phyloP scores from a whole-genome alignment of 2,113 vertebrate species.

The Anolis carolinensis region DNA sequence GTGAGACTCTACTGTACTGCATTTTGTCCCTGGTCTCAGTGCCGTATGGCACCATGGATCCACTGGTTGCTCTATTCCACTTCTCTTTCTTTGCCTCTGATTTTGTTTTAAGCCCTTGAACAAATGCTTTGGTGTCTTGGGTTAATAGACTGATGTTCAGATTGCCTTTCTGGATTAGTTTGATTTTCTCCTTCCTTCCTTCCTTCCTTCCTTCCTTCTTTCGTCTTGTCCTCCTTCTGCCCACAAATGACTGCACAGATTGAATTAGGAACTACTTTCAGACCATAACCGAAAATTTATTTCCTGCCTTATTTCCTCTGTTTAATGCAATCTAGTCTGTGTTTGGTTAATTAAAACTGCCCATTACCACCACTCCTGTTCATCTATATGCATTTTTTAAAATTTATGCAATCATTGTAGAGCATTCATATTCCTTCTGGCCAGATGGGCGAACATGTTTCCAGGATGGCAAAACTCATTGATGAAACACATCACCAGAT shows the following conservation, averaged over 20 bases:
- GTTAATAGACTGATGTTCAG: conserved; percentile 26
- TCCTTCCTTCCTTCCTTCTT: conserved; percentile 30
- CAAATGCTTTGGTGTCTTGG: conserved; percentile 45
- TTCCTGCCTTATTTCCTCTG: conserved; percentile 64
- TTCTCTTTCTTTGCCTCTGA: not conserved
- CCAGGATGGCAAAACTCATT: conserved; percentile 43
- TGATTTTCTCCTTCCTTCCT: conserved; percentile 33
- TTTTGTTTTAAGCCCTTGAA: conserved; percentile 53
- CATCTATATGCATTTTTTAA: conserved; percentile 67
- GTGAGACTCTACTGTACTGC: too few species aligned
- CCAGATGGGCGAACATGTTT: conserved; percentile 64
- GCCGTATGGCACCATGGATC: too few species aligned
- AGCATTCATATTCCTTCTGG: conserved; percentile 42
- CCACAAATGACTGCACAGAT: conserved; percentile 60
- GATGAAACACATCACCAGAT: conserved; percentile 46
- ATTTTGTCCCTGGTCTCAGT: too few species aligned
- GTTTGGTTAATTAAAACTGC: conserved; percentile 70
- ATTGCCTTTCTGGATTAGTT: conserved; percentile 42
- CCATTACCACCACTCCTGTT: conserved; percentile 67
- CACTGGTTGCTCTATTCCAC: not conserved
- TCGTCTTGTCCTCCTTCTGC: conserved; percentile 28
- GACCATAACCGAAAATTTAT: conserved; percentile 56
- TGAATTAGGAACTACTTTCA: conserved; percentile 68
- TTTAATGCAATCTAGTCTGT: conserved; percentile 70
- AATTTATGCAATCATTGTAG: conserved; percentile 67